Evolutionary conservation across 1,140 invertebrate species (phyloP), one percentile per base, ranked within the genome.

Genomic region (Coptotermes formosanus): DNA sequence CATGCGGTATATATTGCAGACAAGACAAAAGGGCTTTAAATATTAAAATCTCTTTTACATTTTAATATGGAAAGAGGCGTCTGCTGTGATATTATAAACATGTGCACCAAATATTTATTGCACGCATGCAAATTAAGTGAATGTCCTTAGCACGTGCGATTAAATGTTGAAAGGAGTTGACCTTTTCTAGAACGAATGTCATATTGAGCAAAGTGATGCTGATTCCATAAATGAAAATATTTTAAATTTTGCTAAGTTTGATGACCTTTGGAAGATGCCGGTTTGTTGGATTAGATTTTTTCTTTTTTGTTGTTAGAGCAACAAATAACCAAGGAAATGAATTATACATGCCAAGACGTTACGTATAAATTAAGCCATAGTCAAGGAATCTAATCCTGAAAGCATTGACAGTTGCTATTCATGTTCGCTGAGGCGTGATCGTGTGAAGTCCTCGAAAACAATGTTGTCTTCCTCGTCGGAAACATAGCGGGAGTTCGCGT

Each of bases 381-480:
- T 75, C 64, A 30, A 8, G 64, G 16, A 75, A 55, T 55, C 14
- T 19, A 16, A 55, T 19, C n/a, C 64, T 52, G 83, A 21, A 48
- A 7, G 85, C 85, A 23, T 30, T 52, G 64, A 6, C 12, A 25
- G 82, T 30, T 32, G 43, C 48, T 90, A 90, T 87, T 96, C 95
- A 23, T 94, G 93, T 90, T 95, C 95, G 89, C 95, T 96, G 90
- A 97, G 94, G 88, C 96, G 94, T 87, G 97, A 94, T 86, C 96
- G 94, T 88, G 96, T 96, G 89, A 97, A 97, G 91, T 97, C 96
- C 91, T 97, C 96, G 89, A 97, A 97, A 19, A 97, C 96, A 88
- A 97, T 97, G 90, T 97, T 97, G 88, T 97, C 96, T 87, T 96
- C 95, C 86, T 97, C 96, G 87, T 97, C 96, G 86, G 96, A 95